Evolutionary conservation across 2,113 vertebrate species (phyloP).

Genomic region (Grammomys dolichurus): DNA sequence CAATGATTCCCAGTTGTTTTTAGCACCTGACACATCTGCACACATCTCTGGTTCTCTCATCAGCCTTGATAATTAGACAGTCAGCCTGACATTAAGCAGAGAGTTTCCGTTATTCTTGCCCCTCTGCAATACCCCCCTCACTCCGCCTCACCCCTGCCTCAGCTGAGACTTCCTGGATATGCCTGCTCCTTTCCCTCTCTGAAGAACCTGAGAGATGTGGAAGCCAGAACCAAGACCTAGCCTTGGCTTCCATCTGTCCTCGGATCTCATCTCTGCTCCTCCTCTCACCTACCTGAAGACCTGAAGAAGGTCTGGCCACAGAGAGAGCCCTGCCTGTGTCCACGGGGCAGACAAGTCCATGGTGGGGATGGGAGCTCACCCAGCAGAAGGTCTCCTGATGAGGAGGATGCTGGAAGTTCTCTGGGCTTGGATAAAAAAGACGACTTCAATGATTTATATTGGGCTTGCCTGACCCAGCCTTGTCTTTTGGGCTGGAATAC

Average conservation of each 20-base stretch:
- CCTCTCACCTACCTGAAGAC: conserved; percentile 29
- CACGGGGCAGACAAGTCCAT: not conserved
- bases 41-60: not conserved
- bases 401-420: not conserved
- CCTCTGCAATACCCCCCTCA: too few relatives aligned
- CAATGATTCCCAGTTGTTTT: not conserved
- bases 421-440: not conserved
- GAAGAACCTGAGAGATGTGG: not conserved
- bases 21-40: too few relatives aligned
- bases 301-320: not conserved
- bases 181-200: not conserved
- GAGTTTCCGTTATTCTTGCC: not conserved
- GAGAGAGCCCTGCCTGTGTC: not conserved
- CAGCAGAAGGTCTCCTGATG: not conserved
- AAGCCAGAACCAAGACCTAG: not conserved
- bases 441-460: not conserved
- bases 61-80: not conserved
- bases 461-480: not conserved
- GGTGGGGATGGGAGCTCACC: not conserved
- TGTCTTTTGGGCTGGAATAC: not conserved
- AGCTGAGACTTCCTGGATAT: not conserved
- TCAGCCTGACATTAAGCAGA: not conserved
- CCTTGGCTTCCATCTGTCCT: not conserved
- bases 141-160: not conserved
- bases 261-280: not conserved